phyloP scores from a whole-genome alignment of 1,140 invertebrate genomes.

The Bombus impatiens region DNA sequence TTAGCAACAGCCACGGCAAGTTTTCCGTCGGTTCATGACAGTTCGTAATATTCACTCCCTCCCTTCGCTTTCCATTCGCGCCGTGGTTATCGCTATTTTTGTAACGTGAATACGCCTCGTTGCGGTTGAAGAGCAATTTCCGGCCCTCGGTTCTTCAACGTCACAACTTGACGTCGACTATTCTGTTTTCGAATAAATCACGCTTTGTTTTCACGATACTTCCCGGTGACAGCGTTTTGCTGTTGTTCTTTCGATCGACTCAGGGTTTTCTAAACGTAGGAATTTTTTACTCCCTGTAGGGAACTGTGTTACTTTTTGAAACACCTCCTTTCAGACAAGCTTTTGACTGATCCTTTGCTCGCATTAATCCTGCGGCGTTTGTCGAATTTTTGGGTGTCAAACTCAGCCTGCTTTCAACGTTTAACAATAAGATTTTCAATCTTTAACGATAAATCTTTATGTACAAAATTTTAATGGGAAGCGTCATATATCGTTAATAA shows the following conservation, averaged over 20 bases:
- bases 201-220: neutral
- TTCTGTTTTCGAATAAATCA: neutral
- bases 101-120: conserved; percentile 24
- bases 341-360: too few species aligned
- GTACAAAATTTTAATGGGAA: too few species aligned
- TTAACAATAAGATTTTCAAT: too few species aligned
- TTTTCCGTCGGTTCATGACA: conserved; percentile 46
- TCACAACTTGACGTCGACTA: neutral
- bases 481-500: too few species aligned
- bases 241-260: neutral
- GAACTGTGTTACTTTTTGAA: neutral
- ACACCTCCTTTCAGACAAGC: neutral
- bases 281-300: neutral
- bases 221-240: neutral
- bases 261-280: neutral
- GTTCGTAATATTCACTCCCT: conserved; percentile 33
- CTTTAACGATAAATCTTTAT: too few species aligned
- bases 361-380: too few species aligned
- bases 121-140: conserved; percentile 30
- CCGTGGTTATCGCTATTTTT: conserved; percentile 22
- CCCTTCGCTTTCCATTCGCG: neutral
- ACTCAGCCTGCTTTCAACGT: too few species aligned
- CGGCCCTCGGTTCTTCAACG: neutral
- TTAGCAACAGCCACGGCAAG: conserved; percentile 29
- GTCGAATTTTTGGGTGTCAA: too few species aligned